Percentiles rank a stretch among this genome's conserved stretches.
Evolutionary conservation across 2,888 invertebrate genomes (phyloP).

Genomic region (Anoncus sp.): DNA sequence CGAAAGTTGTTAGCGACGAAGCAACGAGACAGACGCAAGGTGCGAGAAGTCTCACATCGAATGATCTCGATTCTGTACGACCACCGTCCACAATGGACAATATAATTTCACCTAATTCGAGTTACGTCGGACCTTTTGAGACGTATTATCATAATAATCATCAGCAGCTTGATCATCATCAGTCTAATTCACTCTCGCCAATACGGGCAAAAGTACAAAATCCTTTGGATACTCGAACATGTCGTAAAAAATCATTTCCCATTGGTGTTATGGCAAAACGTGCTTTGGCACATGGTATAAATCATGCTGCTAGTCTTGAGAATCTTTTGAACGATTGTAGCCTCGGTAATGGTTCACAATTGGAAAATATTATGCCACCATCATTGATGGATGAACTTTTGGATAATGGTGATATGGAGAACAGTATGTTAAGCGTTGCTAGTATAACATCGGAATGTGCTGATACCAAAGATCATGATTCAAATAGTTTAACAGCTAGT

Average conservation of each 20-base stretch:
- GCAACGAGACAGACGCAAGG: slow-evolving; percentile 76
- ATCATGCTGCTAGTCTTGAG: slow-evolving; percentile 86
- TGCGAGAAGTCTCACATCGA: slow-evolving; percentile 82
- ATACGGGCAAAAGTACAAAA: slow-evolving; percentile 61
- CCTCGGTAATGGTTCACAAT: slow-evolving; percentile 86
- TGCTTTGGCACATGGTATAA: slow-evolving; percentile 86
- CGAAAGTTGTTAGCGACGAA: slow-evolving; percentile 85
- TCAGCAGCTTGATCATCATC: slow-evolving; percentile 68
- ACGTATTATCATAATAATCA: slow-evolving; percentile 65
- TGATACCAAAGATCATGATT: slow-evolving; percentile 84
- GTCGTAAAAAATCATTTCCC: slow-evolving; percentile 89
- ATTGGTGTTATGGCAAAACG: slow-evolving; percentile 89
- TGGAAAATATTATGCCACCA: slow-evolving; percentile 93
- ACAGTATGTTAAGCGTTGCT: slow-evolving; percentile 93
- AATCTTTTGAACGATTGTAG: slow-evolving; percentile 85
- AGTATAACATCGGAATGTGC: slow-evolving; percentile 93
- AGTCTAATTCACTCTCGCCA: slow-evolving; percentile 75
- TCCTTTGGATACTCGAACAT: slow-evolving; percentile 60
- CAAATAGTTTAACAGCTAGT: slow-evolving; percentile 80
- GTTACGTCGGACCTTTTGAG: slow-evolving; percentile 76
- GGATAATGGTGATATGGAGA: slow-evolving; percentile 87
- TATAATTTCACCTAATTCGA: slow-evolving; percentile 85
- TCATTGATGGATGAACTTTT: slow-evolving; percentile 89
- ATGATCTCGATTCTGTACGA: slow-evolving; percentile 90
- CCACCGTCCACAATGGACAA: slow-evolving; percentile 92